phyloP scores from a whole-genome alignment of 35 echinoderm and acorn worm genomes.

The Ptychodera flava region DNA sequence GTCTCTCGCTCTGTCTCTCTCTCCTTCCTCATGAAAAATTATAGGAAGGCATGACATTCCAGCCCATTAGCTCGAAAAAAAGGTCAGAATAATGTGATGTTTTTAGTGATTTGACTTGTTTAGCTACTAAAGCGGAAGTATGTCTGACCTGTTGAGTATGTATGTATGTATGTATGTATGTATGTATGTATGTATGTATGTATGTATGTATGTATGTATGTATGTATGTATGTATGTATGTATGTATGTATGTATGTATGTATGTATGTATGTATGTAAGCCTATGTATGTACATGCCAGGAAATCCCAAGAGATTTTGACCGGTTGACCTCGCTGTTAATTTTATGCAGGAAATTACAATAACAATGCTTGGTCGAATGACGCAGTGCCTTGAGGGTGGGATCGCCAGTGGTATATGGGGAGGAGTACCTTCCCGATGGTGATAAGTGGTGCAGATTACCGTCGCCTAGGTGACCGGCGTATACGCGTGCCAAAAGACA shows the following conservation, averaged over 20 bases:
- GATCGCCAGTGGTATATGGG: no score
- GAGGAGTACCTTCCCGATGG: no score
- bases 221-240: neutral
- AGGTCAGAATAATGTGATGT: neutral
- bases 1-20: no score
- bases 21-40: neutral
- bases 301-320: no score
- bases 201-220: neutral
- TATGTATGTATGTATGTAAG: neutral
- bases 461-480: no score
- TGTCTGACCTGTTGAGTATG: no score
- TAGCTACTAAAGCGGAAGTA: neutral
- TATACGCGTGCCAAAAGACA: no score
- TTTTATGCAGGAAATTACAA: no score
- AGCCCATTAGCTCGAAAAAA: neutral
- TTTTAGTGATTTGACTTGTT: neutral
- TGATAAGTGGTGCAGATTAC: no score
- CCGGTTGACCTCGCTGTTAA: no score
- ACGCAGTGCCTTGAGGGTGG: no score
- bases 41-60: neutral
- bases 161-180: neutral
- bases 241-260: neutral
- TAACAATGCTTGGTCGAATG: no score
- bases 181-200: constrained; percentile 2
- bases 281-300: neutral